Base-by-base conservation (phyloP, 2,113 vertebrate genomes). In the Deroptyus accipitrinus region DNA sequence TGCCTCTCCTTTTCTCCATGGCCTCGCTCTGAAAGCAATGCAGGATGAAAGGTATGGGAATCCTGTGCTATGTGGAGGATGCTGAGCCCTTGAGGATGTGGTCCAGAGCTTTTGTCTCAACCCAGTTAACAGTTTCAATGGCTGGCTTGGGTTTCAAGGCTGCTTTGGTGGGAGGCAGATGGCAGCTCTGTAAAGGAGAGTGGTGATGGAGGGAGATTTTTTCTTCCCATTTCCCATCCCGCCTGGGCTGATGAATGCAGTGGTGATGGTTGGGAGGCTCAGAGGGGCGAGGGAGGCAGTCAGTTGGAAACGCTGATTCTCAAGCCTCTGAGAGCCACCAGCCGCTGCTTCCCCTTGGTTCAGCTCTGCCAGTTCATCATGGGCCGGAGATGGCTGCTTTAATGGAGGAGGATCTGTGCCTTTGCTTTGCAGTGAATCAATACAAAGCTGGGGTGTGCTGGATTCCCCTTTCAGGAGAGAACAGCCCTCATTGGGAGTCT, bases 401-500 rank as follows among this genome's bases (percentile, higher is more conserved):
- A 59, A 62, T 37, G 82, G 61, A 94, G 84, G 66, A 39, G 81
- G 59, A 86, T 95, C 89, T 88, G 20, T 74, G 78, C 81, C 49
- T 96, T 92, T 70, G 30, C 61, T 86, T 70, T 85, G 76, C 75
- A 82, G 39, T 31, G 35, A 55, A 51, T 83, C 48, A 27, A 41
- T 81, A 35, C 63, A 91, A 78, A 88, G 52, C 67, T 51, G 48
- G 48, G 66, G 83, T 14, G 59, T 5, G 44, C 86, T 63, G 72
- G 88, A 94, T 91, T 96, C 89, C 76, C 68, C 37, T 95, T 86
- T 68, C 52, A 48, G 83, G 73, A 83, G 70, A 93, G 84, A 96
- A 93, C 57, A 75, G 55, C 22, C 35, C 48, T 86, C 30, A 87
- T 91, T 90, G 61, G 96, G 10, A 31, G 69, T 49, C 67, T 85